Percentiles rank a stretch among this genome's conserved stretches.
Conservation (phyloP, 2,888 invertebrate genomes). For the Chironomus riparius region DNA sequence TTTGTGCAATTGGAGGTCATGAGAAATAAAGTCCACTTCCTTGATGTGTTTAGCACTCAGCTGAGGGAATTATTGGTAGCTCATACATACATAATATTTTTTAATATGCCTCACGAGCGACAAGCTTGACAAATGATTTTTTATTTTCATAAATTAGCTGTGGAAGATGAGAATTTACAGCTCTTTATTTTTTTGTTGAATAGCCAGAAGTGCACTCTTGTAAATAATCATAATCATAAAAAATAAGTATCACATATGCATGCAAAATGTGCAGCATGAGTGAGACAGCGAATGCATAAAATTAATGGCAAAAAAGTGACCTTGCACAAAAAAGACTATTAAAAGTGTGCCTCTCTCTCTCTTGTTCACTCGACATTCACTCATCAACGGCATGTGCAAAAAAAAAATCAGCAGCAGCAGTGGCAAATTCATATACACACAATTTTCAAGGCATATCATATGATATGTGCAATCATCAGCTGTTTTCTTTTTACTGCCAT, state of each 20-base stretch:
- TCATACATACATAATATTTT: no score
- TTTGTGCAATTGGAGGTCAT: neutral
- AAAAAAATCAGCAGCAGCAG: neutral
- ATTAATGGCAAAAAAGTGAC: neutral
- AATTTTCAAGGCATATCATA: slow-evolving; percentile 6
- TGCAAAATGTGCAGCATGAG: neutral
- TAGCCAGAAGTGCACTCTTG: no score
- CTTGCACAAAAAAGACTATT: neutral
- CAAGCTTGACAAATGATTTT: neutral
- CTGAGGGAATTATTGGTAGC: no score
- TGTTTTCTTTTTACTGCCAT: neutral
- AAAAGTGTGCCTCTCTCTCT: neutral
- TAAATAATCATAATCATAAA: neutral
- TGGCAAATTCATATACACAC: neutral
- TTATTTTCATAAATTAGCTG: neutral
- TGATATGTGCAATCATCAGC: slow-evolving; percentile 18
- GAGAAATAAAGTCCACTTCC: neutral
- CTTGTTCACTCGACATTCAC: neutral
- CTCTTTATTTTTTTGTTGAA: neutral
- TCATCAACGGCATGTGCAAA: neutral
- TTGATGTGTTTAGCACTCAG: no score
- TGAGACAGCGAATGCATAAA: neutral
- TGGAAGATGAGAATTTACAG: neutral
- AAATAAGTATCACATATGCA: neutral
- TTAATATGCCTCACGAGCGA: no score